Conservation (phyloP, 2,113 vertebrate species). For the Lasiurus borealis region DNA sequence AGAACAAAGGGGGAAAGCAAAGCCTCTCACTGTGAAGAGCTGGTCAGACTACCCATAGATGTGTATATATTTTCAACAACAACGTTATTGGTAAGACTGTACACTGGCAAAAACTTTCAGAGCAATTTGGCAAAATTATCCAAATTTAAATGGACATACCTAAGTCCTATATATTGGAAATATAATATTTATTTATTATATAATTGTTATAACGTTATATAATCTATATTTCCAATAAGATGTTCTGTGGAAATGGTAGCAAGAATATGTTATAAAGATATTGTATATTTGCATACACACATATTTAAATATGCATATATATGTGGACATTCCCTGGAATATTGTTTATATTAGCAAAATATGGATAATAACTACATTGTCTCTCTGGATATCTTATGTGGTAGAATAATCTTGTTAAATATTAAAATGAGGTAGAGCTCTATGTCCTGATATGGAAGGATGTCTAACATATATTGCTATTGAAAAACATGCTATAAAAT, state of each 20-base stretch:
- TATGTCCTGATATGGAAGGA: background rate
- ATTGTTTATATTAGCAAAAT: constrained; percentile 27
- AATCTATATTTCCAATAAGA: background rate
- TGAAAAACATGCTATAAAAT: background rate
- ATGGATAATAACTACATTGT: background rate
- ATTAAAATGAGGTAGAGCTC: too few relatives aligned
- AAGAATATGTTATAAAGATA: background rate
- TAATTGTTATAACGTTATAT: background rate
- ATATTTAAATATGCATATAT: background rate
- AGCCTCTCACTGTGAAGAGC: background rate
- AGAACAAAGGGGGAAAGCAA: background rate
- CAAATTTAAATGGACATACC: background rate
- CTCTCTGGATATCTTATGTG: background rate
- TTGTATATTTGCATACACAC: background rate
- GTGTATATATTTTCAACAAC: constrained; percentile 8
- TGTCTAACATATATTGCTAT: background rate
- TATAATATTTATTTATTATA: background rate
- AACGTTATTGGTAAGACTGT: background rate
- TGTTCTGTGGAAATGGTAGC: constrained; percentile 55
- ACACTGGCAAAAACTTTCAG: constrained; percentile 43
- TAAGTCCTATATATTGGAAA: background rate
- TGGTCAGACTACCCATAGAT: background rate
- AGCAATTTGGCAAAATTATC: constrained; percentile 38
- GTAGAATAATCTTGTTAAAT: background rate
- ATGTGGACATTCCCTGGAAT: background rate